Evolutionary conservation across 2,888 invertebrate genomes (phyloP).

Genomic region (Trypoxylon attenuatum): DNA sequence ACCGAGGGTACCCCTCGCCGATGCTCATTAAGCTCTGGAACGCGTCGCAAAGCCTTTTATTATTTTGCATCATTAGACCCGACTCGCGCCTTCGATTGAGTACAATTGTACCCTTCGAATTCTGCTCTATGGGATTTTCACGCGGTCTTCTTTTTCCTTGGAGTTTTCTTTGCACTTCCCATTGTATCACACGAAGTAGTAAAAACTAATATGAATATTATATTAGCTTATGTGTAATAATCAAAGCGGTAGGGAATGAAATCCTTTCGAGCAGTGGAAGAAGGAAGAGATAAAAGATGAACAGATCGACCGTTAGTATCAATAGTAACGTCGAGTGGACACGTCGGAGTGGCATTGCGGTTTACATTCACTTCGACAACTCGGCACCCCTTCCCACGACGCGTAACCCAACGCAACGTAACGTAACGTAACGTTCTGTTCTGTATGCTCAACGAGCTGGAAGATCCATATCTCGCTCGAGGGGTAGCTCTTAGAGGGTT

Average conservation of each 20-base stretch:
- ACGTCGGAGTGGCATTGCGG: slow-evolving; percentile 51
- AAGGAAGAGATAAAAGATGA: not conserved
- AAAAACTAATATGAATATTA: no score
- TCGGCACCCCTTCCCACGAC: slow-evolving; percentile 30
- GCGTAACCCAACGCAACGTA: slow-evolving; percentile 44
- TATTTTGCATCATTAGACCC: no score
- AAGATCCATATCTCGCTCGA: slow-evolving; percentile 69
- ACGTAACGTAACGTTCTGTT: slow-evolving; percentile 61
- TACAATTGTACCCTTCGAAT: no score
- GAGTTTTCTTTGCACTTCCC: no score
- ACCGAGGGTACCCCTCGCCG: no score
- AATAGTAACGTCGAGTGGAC: slow-evolving; percentile 47
- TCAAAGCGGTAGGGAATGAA: not conserved
- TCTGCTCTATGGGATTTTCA: no score
- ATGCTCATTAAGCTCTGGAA: no score
- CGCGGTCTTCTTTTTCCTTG: no score
- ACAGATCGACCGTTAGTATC: slow-evolving; percentile 35
- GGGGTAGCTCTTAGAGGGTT: slow-evolving; percentile 61
- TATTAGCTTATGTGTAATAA: no score
- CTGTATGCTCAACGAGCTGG: slow-evolving; percentile 69
- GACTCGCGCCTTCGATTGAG: no score
- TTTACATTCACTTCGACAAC: slow-evolving; percentile 51
- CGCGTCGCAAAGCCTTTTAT: no score
- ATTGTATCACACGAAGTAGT: no score
- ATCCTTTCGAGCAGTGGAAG: not conserved